phyloP scores from a whole-genome alignment of 2,888 invertebrate species.

The Heliconius ismenius region DNA sequence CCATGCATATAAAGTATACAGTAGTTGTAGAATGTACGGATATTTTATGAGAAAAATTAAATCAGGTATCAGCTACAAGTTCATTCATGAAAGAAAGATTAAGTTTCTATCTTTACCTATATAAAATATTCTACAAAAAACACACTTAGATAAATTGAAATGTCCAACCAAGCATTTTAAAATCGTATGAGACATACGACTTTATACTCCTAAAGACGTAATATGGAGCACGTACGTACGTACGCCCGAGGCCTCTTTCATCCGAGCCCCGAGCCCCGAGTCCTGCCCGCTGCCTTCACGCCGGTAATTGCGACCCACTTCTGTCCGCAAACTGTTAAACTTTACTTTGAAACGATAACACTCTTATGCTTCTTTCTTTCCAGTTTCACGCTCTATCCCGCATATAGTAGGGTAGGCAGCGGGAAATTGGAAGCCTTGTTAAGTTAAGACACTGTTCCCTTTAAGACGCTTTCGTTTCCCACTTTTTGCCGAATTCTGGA shows the following conservation, averaged over 20 bases:
- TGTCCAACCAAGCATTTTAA: not conserved
- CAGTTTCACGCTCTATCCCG: not conserved
- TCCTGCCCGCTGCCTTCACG: slow-evolving; percentile 31
- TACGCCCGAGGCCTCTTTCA: slow-evolving; percentile 26
- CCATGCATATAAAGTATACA: too few relatives aligned
- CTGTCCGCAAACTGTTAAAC: slow-evolving; percentile 24
- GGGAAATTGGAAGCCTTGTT: not conserved
- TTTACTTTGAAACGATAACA: slow-evolving; percentile 15
- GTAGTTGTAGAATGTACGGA: too few relatives aligned
- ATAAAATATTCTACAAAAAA: not conserved
- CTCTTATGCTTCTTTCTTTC: not conserved
- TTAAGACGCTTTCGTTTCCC: not conserved
- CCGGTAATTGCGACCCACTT: slow-evolving; percentile 45
- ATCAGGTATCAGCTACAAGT: too few relatives aligned
- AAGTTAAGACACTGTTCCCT: not conserved
- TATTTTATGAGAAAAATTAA: too few relatives aligned
- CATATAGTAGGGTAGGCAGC: not conserved
- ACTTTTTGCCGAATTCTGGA: not conserved
- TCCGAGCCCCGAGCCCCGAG: slow-evolving; percentile 31
- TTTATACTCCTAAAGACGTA: slow-evolving; percentile 9
- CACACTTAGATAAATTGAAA: not conserved
- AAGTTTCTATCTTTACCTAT: not conserved
- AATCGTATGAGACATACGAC: not conserved
- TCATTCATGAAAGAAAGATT: too few relatives aligned
- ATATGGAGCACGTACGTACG: slow-evolving; percentile 16